Base-by-base conservation (phyloP, 2,888 invertebrate species). In the Agrotis exclamationis region DNA sequence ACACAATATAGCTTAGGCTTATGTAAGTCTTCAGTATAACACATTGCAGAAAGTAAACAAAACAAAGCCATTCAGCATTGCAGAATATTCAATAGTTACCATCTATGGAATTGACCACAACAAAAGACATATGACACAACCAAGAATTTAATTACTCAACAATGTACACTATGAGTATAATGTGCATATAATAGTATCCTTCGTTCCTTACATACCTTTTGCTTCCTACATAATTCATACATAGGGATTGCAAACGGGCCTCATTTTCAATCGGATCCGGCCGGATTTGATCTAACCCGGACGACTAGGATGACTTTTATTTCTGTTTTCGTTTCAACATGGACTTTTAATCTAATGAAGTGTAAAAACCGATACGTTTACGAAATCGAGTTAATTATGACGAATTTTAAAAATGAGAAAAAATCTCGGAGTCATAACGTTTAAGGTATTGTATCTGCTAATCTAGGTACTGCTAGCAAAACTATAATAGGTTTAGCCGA, bases 201-300 rank as follows among this genome's bases (percentile, higher is more conserved):
- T 48, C 53, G 70, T 48, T 73, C 14, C 70, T 48, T 3, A 47
- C 45, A 57, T 77, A 57, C 45, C 14, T 20, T 22, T 18, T 20
- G 24, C 45, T 58, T 77, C 57, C 22, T 73, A 47, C 78, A 73
- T 73, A 39, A 73, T 70, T 77, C 51, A 73, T 77, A 11, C 18
- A 50, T 56, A 11, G 2, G 11, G 39, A 39, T 39, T 39, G 39
- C 39, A 39, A 39, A 39, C 9, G 11, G 39, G 39, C 39, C 39
- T 39, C 39, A 9, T 33, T 7, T 33, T 33, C 33, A 39, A 9
- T 39, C 39, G 39, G 39, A 39, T 39, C 39, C 39, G 39, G 39
- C 39, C 11, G 11, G 39, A 39, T 39, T 39, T 39, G 11, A 39
- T 39, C 1, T 9, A 39, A 11, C 39, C 39, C 9, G 2, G 39